Evolutionary conservation across 1,140 invertebrate species (phyloP), one percentile per base, ranked within the genome.

Genomic region (Listronotus bonariensis): DNA sequence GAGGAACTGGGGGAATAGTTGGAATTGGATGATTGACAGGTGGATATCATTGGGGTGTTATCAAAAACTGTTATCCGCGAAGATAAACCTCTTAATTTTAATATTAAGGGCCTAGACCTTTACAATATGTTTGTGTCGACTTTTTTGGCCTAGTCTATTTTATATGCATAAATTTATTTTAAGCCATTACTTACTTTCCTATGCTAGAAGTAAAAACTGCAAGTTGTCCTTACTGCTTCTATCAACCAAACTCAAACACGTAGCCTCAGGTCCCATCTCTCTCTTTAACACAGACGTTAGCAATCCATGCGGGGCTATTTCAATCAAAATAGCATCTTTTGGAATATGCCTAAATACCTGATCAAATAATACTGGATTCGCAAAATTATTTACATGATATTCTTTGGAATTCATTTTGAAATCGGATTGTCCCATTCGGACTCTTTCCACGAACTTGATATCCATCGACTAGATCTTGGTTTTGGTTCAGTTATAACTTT

Each of bases 381-480:
- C 78, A 8, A 96, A 80, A 77, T 97, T 98, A 76, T 97, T 96
- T 0, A 92, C 92, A 72, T 94, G 92, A 75, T 98, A 98, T 69
- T 93, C 91, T 3, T 94, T 89, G 0, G 92, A 96, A 0, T 88
- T 93, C 3, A 84, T 75, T 58, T 85, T 81, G 88, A 86, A 6
- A 85, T 77, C 0, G 86, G 74, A 8, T 84, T 80, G 12, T 86
- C 83, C 93, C 92, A 95, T 18, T 81, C 73, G n/a, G 86, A 70
- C 71, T 92, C 87, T 0, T 88, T 87, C 11, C 95, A 85, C 0
- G 94, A 96, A 0, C 92, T 89, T 67, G 92, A 93, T 0, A 97
- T 77, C 95, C 95, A 98, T 58, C 88, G 88, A 0, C 79, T 72
- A 9, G 89, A 89, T 31, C 95, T 84, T 11, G 78, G 69, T 74